Percentiles rank a stretch among this genome's conserved stretches.
Conservation (phyloP, 2,888 invertebrate species). For the Artemia sinica region DNA sequence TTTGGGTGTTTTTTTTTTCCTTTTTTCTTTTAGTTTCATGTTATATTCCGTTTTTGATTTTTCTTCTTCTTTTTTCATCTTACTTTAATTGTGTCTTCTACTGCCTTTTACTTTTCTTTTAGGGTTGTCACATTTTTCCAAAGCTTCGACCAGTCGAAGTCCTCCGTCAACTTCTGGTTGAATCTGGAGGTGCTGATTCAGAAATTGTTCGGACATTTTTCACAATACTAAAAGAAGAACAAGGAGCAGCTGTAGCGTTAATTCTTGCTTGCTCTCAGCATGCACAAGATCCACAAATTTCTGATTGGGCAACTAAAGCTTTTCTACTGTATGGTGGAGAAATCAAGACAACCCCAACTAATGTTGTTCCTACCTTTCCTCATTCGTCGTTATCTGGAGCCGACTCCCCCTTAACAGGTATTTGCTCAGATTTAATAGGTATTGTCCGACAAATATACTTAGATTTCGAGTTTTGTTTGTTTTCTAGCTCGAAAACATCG, state of each 20-base stretch:
- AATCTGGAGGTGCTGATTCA: slow-evolving; percentile 68
- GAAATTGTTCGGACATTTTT: slow-evolving; percentile 71
- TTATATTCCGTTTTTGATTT: background rate
- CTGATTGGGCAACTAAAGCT: slow-evolving; percentile 75
- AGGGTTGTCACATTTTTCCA: slow-evolving; percentile 61
- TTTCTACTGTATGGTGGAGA: slow-evolving; percentile 84
- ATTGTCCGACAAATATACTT: too few relatives aligned
- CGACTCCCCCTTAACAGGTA: background rate
- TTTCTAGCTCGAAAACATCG: too few relatives aligned
- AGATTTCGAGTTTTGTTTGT: too few relatives aligned
- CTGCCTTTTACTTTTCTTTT: slow-evolving; percentile 24
- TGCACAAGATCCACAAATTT: slow-evolving; percentile 36
- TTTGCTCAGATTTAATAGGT: too few relatives aligned
- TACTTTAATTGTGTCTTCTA: slow-evolving; percentile 13
- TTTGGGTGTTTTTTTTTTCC: too few relatives aligned
- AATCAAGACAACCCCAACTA: background rate
- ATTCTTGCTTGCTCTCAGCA: slow-evolving; percentile 59
- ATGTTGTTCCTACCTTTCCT: background rate
- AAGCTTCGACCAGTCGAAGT: slow-evolving; percentile 76
- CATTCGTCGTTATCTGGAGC: background rate
- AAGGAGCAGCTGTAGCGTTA: slow-evolving; percentile 75
- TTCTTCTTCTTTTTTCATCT: slow-evolving; percentile 10
- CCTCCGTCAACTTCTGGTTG: slow-evolving; percentile 56
- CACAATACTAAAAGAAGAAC: slow-evolving; percentile 58
- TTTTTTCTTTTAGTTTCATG: slow-evolving; percentile 17